Base-by-base conservation (phyloP, 1,140 invertebrate species). In the Piezodorus guildinii region DNA sequence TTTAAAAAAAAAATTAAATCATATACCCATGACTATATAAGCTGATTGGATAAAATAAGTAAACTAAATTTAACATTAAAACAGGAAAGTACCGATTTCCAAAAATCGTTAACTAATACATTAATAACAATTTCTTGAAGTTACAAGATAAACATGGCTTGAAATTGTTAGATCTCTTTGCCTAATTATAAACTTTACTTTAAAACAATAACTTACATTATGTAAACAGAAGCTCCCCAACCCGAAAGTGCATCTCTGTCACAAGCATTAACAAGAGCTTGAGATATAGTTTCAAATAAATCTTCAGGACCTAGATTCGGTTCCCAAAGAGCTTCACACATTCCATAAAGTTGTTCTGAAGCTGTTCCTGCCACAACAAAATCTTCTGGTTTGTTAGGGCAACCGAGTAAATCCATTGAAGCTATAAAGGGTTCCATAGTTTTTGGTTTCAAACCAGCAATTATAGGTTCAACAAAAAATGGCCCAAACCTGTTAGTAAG, bases 171-270 rank as follows among this genome's bases (percentile, higher is more conserved):
- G n/a, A n/a, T n/a, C n/a, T n/a, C n/a, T n/a, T n/a, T n/a, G n/a
- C n/a, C n/a, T n/a, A n/a, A n/a, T n/a, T n/a, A n/a, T n/a, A n/a
- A n/a, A n/a, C 17, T 15, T 52, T 3, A 5, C 52, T 62, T 10
- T 23, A 58, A 66, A 27, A 62, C 62, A 43, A 54, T 23, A 12
- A 8, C 80, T 83, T 77, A 90, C 87, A 99, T 94, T 63, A 99
- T 85, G 74, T 98, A 88, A 60, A 99, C 94, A 56, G 93, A 82
- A 16, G 89, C 95, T 66, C 97, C 97, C 94, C 95, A 98, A 72
- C 97, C 97, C 71, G 94, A 96, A 69, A 92, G 85, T 56, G 96
- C 94, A 81, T 99, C 96, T 71, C 96, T 82, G 76, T 99, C 96
- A 68, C 90, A 89, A 16, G 94, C 94, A 78, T 96, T 98, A 30